Evolutionary conservation across 2,888 invertebrate species (phyloP).

Genomic region (Gastracanthus pulcherrimus): DNA sequence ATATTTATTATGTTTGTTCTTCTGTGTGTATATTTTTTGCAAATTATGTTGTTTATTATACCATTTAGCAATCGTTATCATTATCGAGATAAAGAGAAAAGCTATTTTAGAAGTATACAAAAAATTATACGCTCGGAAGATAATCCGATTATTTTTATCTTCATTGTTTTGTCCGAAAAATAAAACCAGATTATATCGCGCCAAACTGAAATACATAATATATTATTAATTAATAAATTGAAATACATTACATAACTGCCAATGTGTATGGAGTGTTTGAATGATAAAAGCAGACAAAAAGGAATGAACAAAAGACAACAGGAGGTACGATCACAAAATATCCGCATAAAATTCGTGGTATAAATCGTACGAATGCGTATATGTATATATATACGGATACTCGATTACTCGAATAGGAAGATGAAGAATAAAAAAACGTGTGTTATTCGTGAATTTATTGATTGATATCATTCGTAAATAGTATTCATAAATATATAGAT

Average conservation of each 20-base stretch:
- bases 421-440: conserved; percentile 16
- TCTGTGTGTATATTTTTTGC: conserved; percentile 16
- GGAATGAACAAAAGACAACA: neutral
- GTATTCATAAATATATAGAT: conserved; percentile 18
- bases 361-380: conserved; percentile 27
- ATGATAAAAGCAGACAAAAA: conserved; percentile 34
- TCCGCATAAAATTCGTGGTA: conserved; percentile 29
- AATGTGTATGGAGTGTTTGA: conserved; percentile 69
- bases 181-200: conserved; percentile 22
- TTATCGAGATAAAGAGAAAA: conserved; percentile 17
- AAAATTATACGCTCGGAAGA: neutral
- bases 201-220: conserved; percentile 26
- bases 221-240: conserved; percentile 44
- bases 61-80: conserved; percentile 9
- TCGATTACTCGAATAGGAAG: neutral
- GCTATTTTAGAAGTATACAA: conserved; percentile 6
- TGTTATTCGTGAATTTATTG: conserved; percentile 33
- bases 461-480: conserved; percentile 32
- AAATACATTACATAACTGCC: conserved; percentile 73
- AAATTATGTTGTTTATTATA: conserved; percentile 2
- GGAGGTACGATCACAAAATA: conserved; percentile 46
- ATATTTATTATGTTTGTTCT: conserved; percentile 20
- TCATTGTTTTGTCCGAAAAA: conserved; percentile 17
- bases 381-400: neutral
- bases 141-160: conserved; percentile 18